These are phyloP conservation scores for Peromyscus nudipes DNA, from an alignment of 2,797 vertebrate species.

Conservation along the genomic window DNA sequence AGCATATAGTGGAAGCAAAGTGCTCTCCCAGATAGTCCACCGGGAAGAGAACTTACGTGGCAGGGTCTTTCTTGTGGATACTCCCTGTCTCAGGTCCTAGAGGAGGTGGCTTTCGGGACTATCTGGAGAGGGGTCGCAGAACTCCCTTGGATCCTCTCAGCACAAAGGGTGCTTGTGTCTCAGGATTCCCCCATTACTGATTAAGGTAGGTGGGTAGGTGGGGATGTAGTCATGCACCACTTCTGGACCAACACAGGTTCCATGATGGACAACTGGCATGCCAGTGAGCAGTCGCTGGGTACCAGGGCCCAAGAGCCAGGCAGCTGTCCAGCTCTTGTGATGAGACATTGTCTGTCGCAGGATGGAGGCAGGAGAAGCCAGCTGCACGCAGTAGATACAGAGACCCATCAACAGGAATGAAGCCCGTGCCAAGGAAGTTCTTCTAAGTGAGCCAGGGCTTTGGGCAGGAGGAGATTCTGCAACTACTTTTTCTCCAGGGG, in stretches of 20 bases:
- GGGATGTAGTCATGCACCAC: accelerated
- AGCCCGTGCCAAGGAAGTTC: no score
- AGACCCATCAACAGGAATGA: neutral
- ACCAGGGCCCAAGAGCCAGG: neutral
- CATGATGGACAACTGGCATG: no score
- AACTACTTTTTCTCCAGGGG: neutral
- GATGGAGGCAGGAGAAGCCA: no score
- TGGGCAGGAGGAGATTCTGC: neutral
- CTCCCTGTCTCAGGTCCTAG: neutral
- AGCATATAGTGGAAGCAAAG: accelerated
- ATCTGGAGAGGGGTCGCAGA: accelerated
- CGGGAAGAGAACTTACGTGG: accelerated
- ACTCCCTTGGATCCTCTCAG: accelerated
- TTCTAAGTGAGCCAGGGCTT: accelerated
- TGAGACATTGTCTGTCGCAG: accelerated
- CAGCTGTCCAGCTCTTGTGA: neutral
- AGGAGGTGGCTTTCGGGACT: accelerated
- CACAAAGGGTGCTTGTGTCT: neutral
- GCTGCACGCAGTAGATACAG: neutral
- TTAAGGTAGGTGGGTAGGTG: accelerated
- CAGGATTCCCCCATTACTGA: accelerated
- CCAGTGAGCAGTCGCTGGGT: accelerated
- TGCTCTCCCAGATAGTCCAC: neutral
- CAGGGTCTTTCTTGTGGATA: accelerated
- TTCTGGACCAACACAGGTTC: neutral